Base-by-base conservation (phyloP, 37 sponge, comb jelly and placozoan genomes). In the Mnemiopsis leidyi region DNA sequence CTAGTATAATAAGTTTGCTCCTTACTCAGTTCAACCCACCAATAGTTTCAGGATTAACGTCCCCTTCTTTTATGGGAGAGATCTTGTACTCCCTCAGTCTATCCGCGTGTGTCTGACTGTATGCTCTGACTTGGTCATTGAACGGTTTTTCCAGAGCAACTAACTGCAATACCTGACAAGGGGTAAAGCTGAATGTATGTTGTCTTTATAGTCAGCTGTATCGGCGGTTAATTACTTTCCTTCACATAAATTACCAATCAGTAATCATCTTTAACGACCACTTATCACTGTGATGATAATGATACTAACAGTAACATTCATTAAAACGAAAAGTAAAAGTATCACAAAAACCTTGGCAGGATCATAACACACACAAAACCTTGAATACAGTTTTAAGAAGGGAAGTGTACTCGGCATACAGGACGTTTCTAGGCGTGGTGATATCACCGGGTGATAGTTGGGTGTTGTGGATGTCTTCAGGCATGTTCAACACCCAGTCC, bases 361-460 rank as follows among this genome's bases (percentile, higher is more conserved):
- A n/a, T n/a, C n/a, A n/a, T n/a, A n/a, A n/a, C n/a, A n/a, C n/a
- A n/a, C n/a, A n/a, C n/a, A n/a, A 48, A 48, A 79, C 82, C 82
- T 79, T 79, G 82, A 79, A 79, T 13, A 79, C 82, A 29, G 35
- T 79, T 29, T 79, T 28, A 37, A 79, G 82, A 5, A 79, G 82
- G 82, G 33, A 16, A 1, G 82, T 79, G 36, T 79, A 79, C 38
- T 79, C 73, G 28, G 73, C 73, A 20, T 69, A 69, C 28, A 28
- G 73, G 2, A 69, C 73, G 73, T 69, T 25, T 3, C 29, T 21
- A 25, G 73, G 73, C 9, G 68, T 61, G 9, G 9, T 9, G n/a
- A n/a, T n/a, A n/a, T n/a, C n/a, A 18, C 61, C 61, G 61, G 61
- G 13, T 5, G 5, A 18, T 5, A 69, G 23, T 20, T 69, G 73